These are phyloP conservation scores for Polydrusus cervinus DNA, from an alignment of 2,888 invertebrate genomes.

Conservation along the genomic window DNA sequence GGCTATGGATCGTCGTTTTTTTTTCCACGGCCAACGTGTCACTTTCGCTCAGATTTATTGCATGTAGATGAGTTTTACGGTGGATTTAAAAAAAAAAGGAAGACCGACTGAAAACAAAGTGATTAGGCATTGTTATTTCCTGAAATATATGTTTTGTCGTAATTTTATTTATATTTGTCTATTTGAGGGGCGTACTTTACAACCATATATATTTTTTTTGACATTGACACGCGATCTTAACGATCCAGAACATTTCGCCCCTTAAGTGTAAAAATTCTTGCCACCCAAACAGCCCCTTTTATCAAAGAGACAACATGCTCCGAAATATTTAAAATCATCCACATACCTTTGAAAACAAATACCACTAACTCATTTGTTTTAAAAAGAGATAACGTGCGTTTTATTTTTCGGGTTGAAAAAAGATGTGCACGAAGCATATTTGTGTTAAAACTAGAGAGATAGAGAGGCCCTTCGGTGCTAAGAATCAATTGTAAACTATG, in stretches of 20 bases:
- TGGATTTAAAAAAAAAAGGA: background rate
- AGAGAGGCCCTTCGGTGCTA: background rate
- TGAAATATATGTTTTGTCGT: background rate
- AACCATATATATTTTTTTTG: background rate
- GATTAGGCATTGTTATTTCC: constrained; percentile 10
- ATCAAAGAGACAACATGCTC: background rate
- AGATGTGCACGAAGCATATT: background rate
- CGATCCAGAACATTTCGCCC: background rate
- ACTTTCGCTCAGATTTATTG: constrained; percentile 50
- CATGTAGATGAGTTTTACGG: constrained; percentile 39
- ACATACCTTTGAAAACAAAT: constrained; percentile 54
- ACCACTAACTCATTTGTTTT: constrained; percentile 45
- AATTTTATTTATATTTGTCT: too few relatives aligned
- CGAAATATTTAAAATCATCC: constrained; percentile 53
- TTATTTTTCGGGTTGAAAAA: background rate
- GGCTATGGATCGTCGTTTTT: constrained; percentile 51
- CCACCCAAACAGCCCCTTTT: constrained; percentile 17
- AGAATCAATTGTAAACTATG: background rate
- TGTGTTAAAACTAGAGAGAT: background rate
- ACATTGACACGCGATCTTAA: constrained; percentile 1
- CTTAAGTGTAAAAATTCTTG: background rate
- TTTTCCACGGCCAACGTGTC: constrained; percentile 45
- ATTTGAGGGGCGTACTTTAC: too few relatives aligned
- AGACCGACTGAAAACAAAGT: background rate
- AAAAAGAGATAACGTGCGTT: constrained; percentile 28